phyloP scores from a whole-genome alignment of 2,113 vertebrate genomes.

The Gallinago paraguaiae region DNA sequence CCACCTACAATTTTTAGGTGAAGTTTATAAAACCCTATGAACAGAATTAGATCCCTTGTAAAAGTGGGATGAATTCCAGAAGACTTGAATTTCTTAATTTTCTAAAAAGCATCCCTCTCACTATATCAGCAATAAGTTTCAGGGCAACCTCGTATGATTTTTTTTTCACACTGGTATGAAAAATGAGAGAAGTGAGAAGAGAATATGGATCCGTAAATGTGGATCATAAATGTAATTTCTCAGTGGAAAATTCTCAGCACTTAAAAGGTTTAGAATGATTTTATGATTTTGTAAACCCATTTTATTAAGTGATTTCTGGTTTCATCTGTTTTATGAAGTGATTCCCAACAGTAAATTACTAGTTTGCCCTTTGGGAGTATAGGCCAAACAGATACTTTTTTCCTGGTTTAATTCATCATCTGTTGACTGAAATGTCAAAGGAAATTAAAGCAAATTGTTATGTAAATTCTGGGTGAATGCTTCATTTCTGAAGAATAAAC shows the following conservation, averaged over 20 bases:
- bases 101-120: not conserved
- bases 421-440: constrained; percentile 63
- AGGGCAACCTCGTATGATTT: not conserved
- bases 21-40: not conserved
- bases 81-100: not conserved
- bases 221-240: constrained; percentile 24
- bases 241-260: not conserved
- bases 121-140: not conserved
- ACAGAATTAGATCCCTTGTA: not conserved
- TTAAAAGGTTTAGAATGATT: constrained; percentile 31
- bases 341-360: constrained; percentile 32
- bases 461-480: not conserved
- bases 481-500: not conserved
- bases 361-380: constrained; percentile 25
- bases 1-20: not conserved
- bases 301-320: constrained; percentile 50
- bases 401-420: constrained; percentile 53
- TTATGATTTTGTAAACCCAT: constrained; percentile 5
- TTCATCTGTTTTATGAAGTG: constrained; percentile 27
- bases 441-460: constrained; percentile 64
- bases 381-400: constrained; percentile 43
- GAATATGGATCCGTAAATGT: not conserved
- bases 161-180: not conserved
- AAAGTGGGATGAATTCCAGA: not conserved
- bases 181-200: not conserved